Conservation (phyloP, 2,888 invertebrate species). For the Ischnura elegans region DNA sequence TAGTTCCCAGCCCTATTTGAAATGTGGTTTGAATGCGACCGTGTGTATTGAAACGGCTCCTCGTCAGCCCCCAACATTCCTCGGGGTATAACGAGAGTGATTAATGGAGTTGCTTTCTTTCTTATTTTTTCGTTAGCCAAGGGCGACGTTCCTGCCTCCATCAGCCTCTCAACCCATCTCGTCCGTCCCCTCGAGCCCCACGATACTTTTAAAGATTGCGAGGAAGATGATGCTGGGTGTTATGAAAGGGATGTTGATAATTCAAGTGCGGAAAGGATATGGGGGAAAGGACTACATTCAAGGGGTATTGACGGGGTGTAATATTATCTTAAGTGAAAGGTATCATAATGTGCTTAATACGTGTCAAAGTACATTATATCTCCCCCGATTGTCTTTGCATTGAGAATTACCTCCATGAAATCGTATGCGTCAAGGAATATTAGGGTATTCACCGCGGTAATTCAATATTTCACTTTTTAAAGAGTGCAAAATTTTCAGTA, state of each 20-base stretch:
- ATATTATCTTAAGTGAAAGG: background rate
- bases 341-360: too few species aligned
- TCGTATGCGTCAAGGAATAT: too few species aligned
- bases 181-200: background rate
- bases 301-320: background rate
- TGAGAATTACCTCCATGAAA: too few species aligned
- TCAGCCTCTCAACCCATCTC: background rate
- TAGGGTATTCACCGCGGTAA: too few species aligned
- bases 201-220: background rate
- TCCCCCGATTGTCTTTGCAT: too few species aligned
- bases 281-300: background rate
- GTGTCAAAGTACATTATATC: too few species aligned
- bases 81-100: conserved; percentile 30
- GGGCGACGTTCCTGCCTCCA: background rate
- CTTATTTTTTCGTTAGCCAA: background rate
- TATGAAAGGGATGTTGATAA: background rate
- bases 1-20: too few species aligned
- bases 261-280: background rate
- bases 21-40: background rate
- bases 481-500: too few species aligned
- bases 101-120: conserved; percentile 10
- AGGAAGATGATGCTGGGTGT: background rate
- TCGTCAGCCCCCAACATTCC: background rate
- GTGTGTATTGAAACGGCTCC: background rate
- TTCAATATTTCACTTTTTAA: too few species aligned